Conservation (phyloP, 2,797 vertebrate genomes). For the Kryptopterus vitreolus region DNA sequence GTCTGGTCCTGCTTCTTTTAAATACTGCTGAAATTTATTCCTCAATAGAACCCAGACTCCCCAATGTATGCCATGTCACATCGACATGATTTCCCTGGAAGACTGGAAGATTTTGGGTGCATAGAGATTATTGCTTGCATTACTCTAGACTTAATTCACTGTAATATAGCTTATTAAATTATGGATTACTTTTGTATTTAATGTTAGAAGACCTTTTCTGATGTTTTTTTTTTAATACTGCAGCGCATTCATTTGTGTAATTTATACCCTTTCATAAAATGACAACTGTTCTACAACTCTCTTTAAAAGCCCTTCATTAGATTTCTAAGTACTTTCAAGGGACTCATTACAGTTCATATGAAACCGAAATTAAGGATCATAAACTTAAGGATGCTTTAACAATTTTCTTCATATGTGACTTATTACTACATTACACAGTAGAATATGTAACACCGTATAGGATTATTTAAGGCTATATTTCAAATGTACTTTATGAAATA, state of each 20-base stretch:
- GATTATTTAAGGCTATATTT: background rate
- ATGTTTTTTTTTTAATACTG: conserved; percentile 10
- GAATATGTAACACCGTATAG: background rate
- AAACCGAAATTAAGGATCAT: background rate
- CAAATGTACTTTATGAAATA: background rate
- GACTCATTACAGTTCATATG: background rate
- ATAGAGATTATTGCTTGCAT: background rate
- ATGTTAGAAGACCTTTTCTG: conserved; percentile 1
- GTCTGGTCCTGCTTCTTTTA: background rate
- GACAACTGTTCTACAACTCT: background rate
- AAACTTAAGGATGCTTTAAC: background rate
- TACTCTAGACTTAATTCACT: conserved; percentile 13
- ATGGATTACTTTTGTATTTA: background rate
- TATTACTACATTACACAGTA: background rate
- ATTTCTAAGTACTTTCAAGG: conserved; percentile 19
- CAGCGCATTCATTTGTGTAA: conserved; percentile 1
- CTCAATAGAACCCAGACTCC: background rate
- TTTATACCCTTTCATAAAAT: conserved; percentile 8
- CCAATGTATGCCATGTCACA: background rate
- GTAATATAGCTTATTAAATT: conserved; percentile 8
- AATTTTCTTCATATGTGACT: conserved; percentile 1
- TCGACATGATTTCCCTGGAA: background rate
- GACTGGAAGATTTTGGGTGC: conserved; percentile 6
- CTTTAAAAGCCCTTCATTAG: conserved; percentile 2
- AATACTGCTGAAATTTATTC: background rate